Percentiles rank a stretch among this genome's conserved stretches.
Evolutionary conservation across 2,113 vertebrate genomes (phyloP).

Genomic region (Budorcas taxicolor): DNA sequence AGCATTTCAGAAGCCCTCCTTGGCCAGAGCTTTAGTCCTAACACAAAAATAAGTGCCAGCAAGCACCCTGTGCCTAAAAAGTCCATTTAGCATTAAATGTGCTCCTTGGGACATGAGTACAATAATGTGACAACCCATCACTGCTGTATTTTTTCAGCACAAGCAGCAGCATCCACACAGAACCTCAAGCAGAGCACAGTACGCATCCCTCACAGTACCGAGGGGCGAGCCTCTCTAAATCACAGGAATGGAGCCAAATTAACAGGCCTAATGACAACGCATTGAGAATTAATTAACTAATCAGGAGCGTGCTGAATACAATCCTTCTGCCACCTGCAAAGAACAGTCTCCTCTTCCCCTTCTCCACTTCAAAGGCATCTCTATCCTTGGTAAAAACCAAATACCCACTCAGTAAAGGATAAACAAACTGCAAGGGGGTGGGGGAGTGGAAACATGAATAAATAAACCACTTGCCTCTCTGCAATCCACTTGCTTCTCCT

Average conservation of each 20-base stretch:
- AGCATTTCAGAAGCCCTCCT: background rate
- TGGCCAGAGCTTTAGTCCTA: background rate
- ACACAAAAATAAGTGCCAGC: background rate
- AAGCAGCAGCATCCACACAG: background rate
- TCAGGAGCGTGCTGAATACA: background rate
- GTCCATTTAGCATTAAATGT: background rate
- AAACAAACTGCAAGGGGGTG: constrained; percentile 23
- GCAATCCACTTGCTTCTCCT: constrained; percentile 16
- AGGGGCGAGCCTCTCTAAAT: background rate
- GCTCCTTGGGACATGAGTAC: background rate
- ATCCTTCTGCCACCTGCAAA: constrained; percentile 16
- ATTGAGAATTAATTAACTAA: constrained; percentile 36
- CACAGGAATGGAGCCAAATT: background rate
- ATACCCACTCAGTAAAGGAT: background rate
- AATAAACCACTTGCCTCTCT: constrained; percentile 49
- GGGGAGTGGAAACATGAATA: background rate
- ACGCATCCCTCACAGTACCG: background rate
- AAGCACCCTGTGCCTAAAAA: background rate
- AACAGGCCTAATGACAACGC: background rate
- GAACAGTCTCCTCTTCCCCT: background rate
- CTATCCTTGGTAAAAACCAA: constrained; percentile 13
- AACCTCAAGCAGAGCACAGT: background rate
- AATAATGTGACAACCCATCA: background rate
- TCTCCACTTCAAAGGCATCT: constrained; percentile 18
- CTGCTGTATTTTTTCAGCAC: background rate